Evolutionary conservation across 2,888 invertebrate species (phyloP).

Genomic region (Lottia gigantea): DNA sequence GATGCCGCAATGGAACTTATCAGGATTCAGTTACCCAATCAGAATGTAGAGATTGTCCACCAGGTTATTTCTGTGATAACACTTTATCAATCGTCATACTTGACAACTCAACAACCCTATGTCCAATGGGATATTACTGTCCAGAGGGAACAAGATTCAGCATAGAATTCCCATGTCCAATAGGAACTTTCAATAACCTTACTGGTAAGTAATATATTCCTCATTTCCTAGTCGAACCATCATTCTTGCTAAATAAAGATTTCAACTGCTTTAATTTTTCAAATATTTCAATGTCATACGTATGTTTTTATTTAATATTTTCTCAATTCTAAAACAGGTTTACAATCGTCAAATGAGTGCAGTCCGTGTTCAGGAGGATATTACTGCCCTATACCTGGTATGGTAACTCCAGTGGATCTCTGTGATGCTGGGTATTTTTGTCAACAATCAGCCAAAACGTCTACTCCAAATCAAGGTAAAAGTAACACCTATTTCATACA

Average conservation of each 20-base stretch:
- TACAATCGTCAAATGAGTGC: conserved; percentile 46
- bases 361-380: conserved; percentile 60
- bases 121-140: conserved; percentile 58
- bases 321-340: conserved; percentile 31
- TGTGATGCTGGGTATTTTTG: conserved; percentile 64
- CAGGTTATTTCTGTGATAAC: conserved; percentile 66
- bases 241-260: too few species aligned
- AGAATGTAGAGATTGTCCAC: conserved; percentile 56
- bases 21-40: conserved; percentile 55
- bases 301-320: too few species aligned
- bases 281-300: too few species aligned
- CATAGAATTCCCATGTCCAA: conserved; percentile 60
- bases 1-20: conserved; percentile 62
- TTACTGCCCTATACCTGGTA: conserved; percentile 61
- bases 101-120: conserved; percentile 54
- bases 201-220: conserved; percentile 44
- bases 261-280: too few species aligned
- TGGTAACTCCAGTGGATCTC: conserved; percentile 51
- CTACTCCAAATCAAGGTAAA: conserved; percentile 60
- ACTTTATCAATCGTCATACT: conserved; percentile 59
- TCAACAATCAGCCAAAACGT: conserved; percentile 57
- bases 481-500: too few species aligned
- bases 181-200: conserved; percentile 62
- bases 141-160: conserved; percentile 54
- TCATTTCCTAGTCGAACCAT: too few species aligned